Conservation (phyloP, 2,797 vertebrate genomes). For the Neosilurus mollespiculum region DNA sequence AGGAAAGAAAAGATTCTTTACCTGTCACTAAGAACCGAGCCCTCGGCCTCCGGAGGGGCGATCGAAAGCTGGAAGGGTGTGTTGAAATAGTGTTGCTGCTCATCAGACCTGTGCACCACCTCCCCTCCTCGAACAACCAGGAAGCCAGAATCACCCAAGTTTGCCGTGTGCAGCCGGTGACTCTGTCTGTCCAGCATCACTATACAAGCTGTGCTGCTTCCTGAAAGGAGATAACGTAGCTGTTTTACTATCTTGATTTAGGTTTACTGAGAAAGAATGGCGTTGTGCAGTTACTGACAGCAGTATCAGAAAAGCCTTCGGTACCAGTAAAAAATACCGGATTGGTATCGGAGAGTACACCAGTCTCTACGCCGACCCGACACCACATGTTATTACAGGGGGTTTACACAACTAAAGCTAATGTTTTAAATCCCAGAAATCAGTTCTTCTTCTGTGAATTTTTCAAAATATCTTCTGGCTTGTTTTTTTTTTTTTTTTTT, state of each 20-base stretch:
- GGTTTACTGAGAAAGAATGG: not conserved
- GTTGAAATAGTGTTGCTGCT: slow-evolving; percentile 99
- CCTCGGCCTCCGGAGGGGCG: slow-evolving; percentile 90
- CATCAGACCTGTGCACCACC: slow-evolving; percentile 95
- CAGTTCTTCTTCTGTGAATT: too few species aligned
- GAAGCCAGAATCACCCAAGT: slow-evolving; percentile 95
- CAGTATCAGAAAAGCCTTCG: too few species aligned
- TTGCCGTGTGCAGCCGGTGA: slow-evolving; percentile 92
- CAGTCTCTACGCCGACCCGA: too few species aligned
- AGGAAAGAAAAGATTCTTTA: slow-evolving; percentile 59
- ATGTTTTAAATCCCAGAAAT: too few species aligned
- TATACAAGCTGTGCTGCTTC: slow-evolving; percentile 97
- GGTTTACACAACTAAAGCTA: too few species aligned
- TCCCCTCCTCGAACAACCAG: slow-evolving; percentile 93
- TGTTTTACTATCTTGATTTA: not conserved
- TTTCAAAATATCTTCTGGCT: too few species aligned
- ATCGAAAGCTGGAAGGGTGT: slow-evolving; percentile 98
- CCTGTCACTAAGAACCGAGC: slow-evolving; percentile 95
- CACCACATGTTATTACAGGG: too few species aligned
- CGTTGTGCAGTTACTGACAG: too few species aligned
- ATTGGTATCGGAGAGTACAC: too few species aligned
- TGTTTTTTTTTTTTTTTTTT: too few species aligned
- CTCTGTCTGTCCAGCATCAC: slow-evolving; percentile 92
- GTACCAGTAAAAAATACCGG: too few species aligned
- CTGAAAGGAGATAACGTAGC: slow-evolving; percentile 61